These are phyloP conservation scores for Epinephelus fuscoguttatus DNA, from an alignment of 2,113 vertebrate species.

Conservation along the genomic window DNA sequence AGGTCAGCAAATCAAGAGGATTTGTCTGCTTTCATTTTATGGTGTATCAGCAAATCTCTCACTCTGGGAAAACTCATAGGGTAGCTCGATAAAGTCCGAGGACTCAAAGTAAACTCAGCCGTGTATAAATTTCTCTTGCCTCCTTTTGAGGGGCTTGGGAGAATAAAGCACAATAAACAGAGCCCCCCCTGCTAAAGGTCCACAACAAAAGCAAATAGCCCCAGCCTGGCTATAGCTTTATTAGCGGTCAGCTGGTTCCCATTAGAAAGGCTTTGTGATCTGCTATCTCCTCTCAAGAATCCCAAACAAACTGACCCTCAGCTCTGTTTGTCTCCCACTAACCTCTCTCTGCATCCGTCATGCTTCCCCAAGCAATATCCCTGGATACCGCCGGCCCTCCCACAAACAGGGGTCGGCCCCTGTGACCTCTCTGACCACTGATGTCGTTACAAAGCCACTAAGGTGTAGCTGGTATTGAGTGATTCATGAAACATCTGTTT, in stretches of 20 bases:
- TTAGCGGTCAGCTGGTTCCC: slow-evolving; percentile 80
- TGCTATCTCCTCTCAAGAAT: slow-evolving; percentile 79
- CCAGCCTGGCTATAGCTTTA: slow-evolving; percentile 64
- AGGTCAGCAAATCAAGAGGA: slow-evolving; percentile 42
- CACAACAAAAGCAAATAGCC: slow-evolving; percentile 79
- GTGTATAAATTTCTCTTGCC: slow-evolving; percentile 49
- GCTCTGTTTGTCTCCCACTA: slow-evolving; percentile 70
- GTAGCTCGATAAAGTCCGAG: slow-evolving; percentile 27
- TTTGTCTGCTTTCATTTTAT: slow-evolving; percentile 33
- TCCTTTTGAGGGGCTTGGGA: slow-evolving; percentile 61
- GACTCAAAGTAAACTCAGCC: slow-evolving; percentile 59
- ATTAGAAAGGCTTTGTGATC: slow-evolving; percentile 83
- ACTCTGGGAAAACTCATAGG: slow-evolving; percentile 66
- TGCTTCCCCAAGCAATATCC: slow-evolving; percentile 59
- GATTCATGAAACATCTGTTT: slow-evolving; percentile 23
- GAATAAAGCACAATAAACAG: slow-evolving; percentile 81
- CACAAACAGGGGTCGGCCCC: slow-evolving; percentile 39
- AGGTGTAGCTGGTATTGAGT: slow-evolving; percentile 21
- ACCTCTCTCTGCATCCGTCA: slow-evolving; percentile 52
- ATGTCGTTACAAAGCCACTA: slow-evolving; percentile 37
- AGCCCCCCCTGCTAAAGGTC: slow-evolving; percentile 56
- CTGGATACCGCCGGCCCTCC: slow-evolving; percentile 43
- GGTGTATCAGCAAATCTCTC: slow-evolving; percentile 60
- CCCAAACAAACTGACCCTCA: slow-evolving; percentile 77
- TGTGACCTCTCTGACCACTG: slow-evolving; percentile 50